phyloP scores from a whole-genome alignment of 2,888 invertebrate genomes.

The Dione vanillae region DNA sequence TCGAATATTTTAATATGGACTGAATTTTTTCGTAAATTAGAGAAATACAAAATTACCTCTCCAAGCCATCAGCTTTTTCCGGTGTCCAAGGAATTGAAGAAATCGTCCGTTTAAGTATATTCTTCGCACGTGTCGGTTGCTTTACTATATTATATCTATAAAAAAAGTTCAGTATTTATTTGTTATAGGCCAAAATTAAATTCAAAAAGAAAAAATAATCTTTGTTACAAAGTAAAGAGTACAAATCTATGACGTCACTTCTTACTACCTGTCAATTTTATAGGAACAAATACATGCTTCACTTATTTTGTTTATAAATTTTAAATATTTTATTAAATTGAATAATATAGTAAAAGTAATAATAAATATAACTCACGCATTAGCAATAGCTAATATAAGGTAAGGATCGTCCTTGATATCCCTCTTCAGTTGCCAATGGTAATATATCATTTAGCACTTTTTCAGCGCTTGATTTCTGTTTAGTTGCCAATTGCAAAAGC shows the following conservation, averaged over 20 bases:
- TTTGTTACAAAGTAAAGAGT: too few relatives aligned
- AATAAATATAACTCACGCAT: slow-evolving; percentile 77
- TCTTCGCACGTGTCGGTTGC: slow-evolving; percentile 95
- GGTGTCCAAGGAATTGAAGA: slow-evolving; percentile 95
- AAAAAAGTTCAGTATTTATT: slow-evolving; percentile 2
- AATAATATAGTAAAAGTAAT: too few relatives aligned
- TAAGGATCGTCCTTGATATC: slow-evolving; percentile 91
- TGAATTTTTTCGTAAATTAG: neutral
- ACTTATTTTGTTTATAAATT: too few relatives aligned
- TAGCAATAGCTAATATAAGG: slow-evolving; percentile 93
- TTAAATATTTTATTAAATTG: too few relatives aligned
- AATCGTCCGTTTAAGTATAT: slow-evolving; percentile 93
- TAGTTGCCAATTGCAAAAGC: slow-evolving; percentile 92
- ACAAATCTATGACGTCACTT: too few relatives aligned
- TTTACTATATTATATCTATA: slow-evolving; percentile 92
- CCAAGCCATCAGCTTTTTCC: slow-evolving; percentile 97
- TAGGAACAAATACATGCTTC: too few relatives aligned
- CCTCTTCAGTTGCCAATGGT: slow-evolving; percentile 88
- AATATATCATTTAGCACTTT: slow-evolving; percentile 90
- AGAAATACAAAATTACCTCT: slow-evolving; percentile 76
- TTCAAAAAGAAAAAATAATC: too few relatives aligned
- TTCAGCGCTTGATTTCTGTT: slow-evolving; percentile 93
- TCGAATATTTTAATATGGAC: too few relatives aligned
- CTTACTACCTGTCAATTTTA: too few relatives aligned
- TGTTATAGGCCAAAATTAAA: neutral